Evolutionary conservation across 2,113 vertebrate species (phyloP), one percentile per base, ranked within the genome.

Genomic region (Morphnarchus princeps): DNA sequence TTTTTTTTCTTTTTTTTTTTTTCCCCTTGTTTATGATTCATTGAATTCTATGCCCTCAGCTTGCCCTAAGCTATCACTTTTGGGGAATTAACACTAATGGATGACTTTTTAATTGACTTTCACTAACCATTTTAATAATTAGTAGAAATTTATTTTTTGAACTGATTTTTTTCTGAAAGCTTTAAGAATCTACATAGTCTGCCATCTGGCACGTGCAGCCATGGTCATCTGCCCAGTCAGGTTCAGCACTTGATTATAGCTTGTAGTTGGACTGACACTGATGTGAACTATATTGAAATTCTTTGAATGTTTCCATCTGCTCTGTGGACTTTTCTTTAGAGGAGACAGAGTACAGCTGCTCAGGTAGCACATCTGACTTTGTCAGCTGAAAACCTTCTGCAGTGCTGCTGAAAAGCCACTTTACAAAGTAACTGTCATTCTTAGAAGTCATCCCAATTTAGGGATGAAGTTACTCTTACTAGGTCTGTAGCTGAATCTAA

Each of bases 21-120:
- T 2, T 1, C 4, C 6, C 16, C 9, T 5, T 2, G 0, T 13
- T 71, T 38, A 66, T 18, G 9, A 52, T 54, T 77, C 9, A 50
- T 19, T 77, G 43, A 52, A 4, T 73, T 73, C 61, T 17, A 66
- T 70, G 36, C 5, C 16, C 21, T 73, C 36, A 78, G 7, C n/a
- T 87, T 91, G 38, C 10, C 9, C 70, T 47, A 57, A 80, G 9
- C 3, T 58, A 57, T 15, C 3, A 20, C 49, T 66, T 69, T 76
- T 81, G 16, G 81, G 12, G 7, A 84, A 54, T 67, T 73, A 78
- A 59, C 2, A 84, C 4, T 58, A 71, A 29, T 1, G 1, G 19
- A 31, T 82, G 28, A 66, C 28, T 52, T 74, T 63, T 86, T n/a
- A 24, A 85, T 38, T 29, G 10, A 45, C 29, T 90, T 97, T 62